Evolutionary conservation across 2,888 invertebrate genomes (phyloP).

Genomic region (Halictus quadricinctus): DNA sequence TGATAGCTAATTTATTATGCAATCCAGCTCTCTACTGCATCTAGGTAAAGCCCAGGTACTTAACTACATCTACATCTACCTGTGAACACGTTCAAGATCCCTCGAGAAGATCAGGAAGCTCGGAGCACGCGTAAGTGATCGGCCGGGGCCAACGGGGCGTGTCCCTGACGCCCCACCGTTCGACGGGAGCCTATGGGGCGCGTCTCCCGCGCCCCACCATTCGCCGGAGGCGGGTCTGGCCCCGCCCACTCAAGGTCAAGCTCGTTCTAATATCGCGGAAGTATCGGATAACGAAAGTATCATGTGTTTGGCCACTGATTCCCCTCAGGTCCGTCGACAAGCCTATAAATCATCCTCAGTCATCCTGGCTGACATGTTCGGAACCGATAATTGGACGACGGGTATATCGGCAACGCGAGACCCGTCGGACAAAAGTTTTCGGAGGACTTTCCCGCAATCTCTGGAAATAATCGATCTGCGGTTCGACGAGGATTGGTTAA

Average conservation of each 20-base stretch:
- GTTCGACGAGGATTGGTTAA: conserved; percentile 22
- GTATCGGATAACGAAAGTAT: not conserved
- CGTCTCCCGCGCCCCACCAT: not conserved
- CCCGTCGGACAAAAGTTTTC: not conserved
- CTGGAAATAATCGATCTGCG: conserved; percentile 37
- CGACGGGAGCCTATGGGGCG: too few species aligned
- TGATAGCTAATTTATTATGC: too few species aligned
- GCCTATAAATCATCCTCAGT: conserved; percentile 8
- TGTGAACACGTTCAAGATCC: not conserved
- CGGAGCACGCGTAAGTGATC: not conserved
- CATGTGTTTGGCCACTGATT: not conserved
- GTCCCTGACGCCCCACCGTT: not conserved
- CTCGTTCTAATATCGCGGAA: not conserved
- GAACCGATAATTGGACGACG: conserved; percentile 17
- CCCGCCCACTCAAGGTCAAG: not conserved
- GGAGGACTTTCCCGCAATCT: conserved; percentile 13
- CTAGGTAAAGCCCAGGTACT: not conserved
- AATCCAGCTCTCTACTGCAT: not conserved
- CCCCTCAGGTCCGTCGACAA: not conserved
- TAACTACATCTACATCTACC: not conserved
- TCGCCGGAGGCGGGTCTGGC: not conserved
- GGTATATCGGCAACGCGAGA: not conserved
- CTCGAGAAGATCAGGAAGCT: not conserved
- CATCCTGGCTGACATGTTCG: not conserved
- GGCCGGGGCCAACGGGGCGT: not conserved